phyloP scores from a whole-genome alignment of 2,113 vertebrate genomes.

The Nothocercus julius region DNA sequence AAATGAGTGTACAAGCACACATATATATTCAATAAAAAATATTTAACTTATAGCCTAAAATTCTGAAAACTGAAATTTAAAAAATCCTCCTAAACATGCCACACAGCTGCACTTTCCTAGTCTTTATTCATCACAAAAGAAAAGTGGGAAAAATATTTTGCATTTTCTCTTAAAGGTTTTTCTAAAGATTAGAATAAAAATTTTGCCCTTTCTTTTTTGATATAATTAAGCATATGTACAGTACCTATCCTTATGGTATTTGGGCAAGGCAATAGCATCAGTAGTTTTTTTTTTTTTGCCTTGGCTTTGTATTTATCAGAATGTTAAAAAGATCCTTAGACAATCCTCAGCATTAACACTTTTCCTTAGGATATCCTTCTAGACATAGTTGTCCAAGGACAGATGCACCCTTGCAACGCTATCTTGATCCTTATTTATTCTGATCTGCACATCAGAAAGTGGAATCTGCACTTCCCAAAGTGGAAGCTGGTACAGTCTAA shows the following conservation, averaged over 20 bases:
- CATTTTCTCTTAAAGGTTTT: neutral
- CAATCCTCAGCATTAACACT: neutral
- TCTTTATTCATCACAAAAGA: neutral
- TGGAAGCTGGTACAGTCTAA: neutral
- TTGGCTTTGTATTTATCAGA: neutral
- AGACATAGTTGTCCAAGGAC: neutral
- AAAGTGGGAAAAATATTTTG: neutral
- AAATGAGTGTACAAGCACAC: neutral
- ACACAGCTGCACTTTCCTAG: neutral
- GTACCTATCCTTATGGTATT: neutral
- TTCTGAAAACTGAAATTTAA: neutral
- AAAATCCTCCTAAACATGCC: neutral
- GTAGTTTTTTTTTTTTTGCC: neutral
- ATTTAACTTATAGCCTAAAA: neutral
- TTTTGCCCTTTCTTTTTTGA: neutral
- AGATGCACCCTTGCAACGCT: neutral
- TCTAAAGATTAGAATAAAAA: neutral
- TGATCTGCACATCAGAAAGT: neutral
- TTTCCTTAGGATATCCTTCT: neutral
- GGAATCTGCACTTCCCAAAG: neutral
- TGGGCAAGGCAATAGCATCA: neutral
- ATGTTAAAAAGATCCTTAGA: neutral
- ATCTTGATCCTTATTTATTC: constrained; percentile 18
- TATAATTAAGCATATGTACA: neutral
- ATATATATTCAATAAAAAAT: neutral